Base-by-base conservation (phyloP, 1,140 invertebrate genomes). In the Pygmarrhopalites habei region DNA sequence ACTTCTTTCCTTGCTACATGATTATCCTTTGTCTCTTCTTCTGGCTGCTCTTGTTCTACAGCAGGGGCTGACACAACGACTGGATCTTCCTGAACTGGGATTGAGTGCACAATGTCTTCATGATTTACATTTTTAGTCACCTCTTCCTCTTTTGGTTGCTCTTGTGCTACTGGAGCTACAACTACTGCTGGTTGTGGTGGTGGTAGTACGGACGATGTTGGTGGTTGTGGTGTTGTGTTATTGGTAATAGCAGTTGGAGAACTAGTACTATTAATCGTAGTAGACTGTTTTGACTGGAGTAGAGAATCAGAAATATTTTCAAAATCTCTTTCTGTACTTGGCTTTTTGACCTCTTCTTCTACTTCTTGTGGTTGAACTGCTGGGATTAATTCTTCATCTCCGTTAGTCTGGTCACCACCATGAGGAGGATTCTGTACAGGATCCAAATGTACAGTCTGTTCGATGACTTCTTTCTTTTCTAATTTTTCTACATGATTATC, bases 341-440 rank as follows among this genome's bases (percentile, higher is more conserved):
- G n/a, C n/a, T n/a, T n/a, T n/a, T n/a, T n/a, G n/a, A n/a, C n/a
- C n/a, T 14, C 46, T 14, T 23, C 19, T 12, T 49, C 46, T 49
- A 15, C 46, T 23, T 49, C 14, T 23, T 49, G 19, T 49, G 12
- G 12, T 49, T 49, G n/a, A n/a, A n/a, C n/a, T n/a, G n/a, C 39
- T 14, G 7, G 23, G 23, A 12, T 49, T 23, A 7, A 12, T 23
- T 49, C 46, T 19, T 49, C 46, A 12, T 49, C 46, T 7, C 7
- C 46, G 23, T 49, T 21, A 23, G 12, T 49, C 46, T 21, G 23
- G 46, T 49, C 46, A 7, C 12, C 46, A 49, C n/a, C n/a, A n/a
- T n/a, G n/a, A n/a, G n/a, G n/a, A 4, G 62, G 43, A 58, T 68
- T 68, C 44, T 68, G 59, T 2, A 68, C 62, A 12, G 66, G 66